Evolutionary conservation across 2,797 vertebrate species (phyloP).

Genomic region (Valencia hispanica): DNA sequence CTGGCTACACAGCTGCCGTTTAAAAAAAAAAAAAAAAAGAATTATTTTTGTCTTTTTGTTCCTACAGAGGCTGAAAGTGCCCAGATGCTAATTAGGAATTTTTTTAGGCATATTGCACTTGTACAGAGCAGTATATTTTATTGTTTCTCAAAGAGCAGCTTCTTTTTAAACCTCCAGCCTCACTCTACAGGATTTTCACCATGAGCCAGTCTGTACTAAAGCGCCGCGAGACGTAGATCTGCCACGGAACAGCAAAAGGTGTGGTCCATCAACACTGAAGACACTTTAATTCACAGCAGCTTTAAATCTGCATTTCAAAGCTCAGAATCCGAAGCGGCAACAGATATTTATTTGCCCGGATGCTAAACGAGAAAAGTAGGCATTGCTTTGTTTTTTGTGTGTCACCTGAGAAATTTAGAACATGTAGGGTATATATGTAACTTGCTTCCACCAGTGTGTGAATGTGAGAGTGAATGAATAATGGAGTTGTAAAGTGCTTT

Average conservation of each 20-base stretch:
- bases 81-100: conserved; percentile 25
- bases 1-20: conserved; percentile 37
- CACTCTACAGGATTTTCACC: conserved; percentile 11
- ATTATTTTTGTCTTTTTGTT: neutral
- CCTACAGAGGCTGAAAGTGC: conserved; percentile 19
- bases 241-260: conserved; percentile 21
- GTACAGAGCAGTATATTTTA: neutral
- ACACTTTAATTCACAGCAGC: conserved; percentile 52
- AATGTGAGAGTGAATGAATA: no score
- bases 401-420: conserved; percentile 29
- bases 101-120: conserved; percentile 11
- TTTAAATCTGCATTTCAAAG: conserved; percentile 62
- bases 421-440: neutral
- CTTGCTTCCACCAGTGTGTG: no score
- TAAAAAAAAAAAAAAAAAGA: no score
- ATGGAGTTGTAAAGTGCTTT: no score
- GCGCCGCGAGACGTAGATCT: neutral
- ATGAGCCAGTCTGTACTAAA: neutral
- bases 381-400: conserved; percentile 32
- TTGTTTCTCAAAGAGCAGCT: neutral
- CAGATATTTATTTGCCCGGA: conserved; percentile 30
- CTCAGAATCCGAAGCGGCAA: conserved; percentile 21
- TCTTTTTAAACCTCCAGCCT: conserved; percentile 11
- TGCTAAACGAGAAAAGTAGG: conserved; percentile 13
- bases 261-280: conserved; percentile 28